Evolutionary conservation across 2,888 invertebrate species (phyloP).

Genomic region (Nemurella pictetii): DNA sequence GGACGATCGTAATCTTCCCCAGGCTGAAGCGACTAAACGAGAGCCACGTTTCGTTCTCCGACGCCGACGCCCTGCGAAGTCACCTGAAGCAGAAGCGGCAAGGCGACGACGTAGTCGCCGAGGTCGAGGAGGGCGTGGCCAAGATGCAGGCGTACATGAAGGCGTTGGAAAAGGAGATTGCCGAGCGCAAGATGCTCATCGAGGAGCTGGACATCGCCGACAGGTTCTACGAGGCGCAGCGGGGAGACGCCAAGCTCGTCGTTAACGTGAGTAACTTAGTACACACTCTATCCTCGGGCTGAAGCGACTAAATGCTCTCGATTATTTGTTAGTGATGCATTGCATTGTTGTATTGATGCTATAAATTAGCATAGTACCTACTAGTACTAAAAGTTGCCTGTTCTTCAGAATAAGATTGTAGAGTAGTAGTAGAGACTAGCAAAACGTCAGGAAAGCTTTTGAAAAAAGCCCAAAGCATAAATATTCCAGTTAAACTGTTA

Average conservation of each 20-base stretch:
- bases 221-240: slow-evolving; percentile 85
- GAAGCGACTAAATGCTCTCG: too few relatives aligned
- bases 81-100: slow-evolving; percentile 86
- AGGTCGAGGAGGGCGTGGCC: slow-evolving; percentile 78
- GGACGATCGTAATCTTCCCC: too few relatives aligned
- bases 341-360: too few relatives aligned
- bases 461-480: too few relatives aligned
- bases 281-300: too few relatives aligned
- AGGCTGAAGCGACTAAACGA: slow-evolving; percentile 70
- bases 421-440: too few relatives aligned
- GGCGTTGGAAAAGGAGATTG: slow-evolving; percentile 79
- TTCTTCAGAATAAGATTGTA: too few relatives aligned
- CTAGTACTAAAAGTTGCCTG: too few relatives aligned
- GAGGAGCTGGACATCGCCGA: slow-evolving; percentile 79
- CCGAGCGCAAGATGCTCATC: slow-evolving; percentile 76
- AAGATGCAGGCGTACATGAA: slow-evolving; percentile 81
- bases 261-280: slow-evolving; percentile 74
- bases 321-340: too few relatives aligned
- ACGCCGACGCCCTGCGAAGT: slow-evolving; percentile 75
- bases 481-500: too few relatives aligned
- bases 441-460: too few relatives aligned
- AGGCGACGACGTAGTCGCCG: slow-evolving; percentile 85
- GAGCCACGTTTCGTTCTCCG: slow-evolving; percentile 64
- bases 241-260: slow-evolving; percentile 93
- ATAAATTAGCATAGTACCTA: too few relatives aligned